Conservation (phyloP, 2,113 vertebrate genomes). For the human region GRCh38 chr11:79371501-79372000, state of each 20-base stretch:
- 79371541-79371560: not conserved
- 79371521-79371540: not conserved
- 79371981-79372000: not conserved
- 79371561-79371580: not conserved
- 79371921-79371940: not conserved
- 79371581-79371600: not conserved
- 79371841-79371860: not conserved
- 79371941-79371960: not conserved
- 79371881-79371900: not conserved
- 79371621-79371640: not conserved
- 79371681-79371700: not conserved
- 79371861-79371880: not conserved
- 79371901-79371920: not conserved
- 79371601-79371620: not conserved
- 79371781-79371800: not conserved
- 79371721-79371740: not conserved
- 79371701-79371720: conserved; percentile 31
- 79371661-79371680: not conserved
- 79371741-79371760: not conserved
- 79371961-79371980: not conserved
- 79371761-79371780: not conserved
- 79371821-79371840: not conserved
- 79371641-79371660: not conserved
- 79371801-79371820: not conserved
- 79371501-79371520: not conserved